Evolutionary conservation across 2,797 vertebrate species (phyloP).

Genomic region (Channallabes apus): DNA sequence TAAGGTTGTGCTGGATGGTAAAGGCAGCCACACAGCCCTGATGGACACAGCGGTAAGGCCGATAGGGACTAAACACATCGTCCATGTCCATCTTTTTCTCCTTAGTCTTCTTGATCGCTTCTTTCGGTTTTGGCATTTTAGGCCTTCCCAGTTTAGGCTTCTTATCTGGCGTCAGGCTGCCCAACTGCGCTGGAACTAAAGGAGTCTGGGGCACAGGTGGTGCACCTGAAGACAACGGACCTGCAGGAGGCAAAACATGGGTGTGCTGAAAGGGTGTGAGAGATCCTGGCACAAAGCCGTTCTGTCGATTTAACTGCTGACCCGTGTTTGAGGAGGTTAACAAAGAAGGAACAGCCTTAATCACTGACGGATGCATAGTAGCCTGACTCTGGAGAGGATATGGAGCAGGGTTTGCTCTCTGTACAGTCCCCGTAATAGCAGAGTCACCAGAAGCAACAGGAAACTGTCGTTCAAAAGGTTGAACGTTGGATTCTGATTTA

Average conservation of each 20-base stretch:
- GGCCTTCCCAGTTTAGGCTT: constrained; percentile 55
- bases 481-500: constrained; percentile 43
- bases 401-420: constrained; percentile 49
- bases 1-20: constrained; percentile 94
- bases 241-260: constrained; percentile 19
- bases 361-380: constrained; percentile 30
- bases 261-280: constrained; percentile 35
- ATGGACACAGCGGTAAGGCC: constrained; percentile 93
- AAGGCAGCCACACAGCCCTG: constrained; percentile 93
- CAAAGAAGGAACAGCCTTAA: constrained; percentile 36
- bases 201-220: constrained; percentile 26
- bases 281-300: constrained; percentile 29
- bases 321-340: constrained; percentile 35
- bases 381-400: constrained; percentile 41
- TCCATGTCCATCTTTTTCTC: constrained; percentile 76
- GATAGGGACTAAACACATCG: constrained; percentile 79
- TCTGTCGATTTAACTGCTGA: constrained; percentile 43
- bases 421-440: constrained; percentile 45
- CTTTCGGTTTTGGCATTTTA: constrained; percentile 50
- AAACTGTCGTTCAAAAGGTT: constrained; percentile 40
- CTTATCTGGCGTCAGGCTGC: constrained; percentile 57
- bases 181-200: constrained; percentile 22
- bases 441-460: constrained; percentile 39
- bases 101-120: constrained; percentile 68
- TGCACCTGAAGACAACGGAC: constrained; percentile 35